Evolutionary conservation across 2,888 invertebrate genomes (phyloP).

Genomic region (Loripinus fragilis): DNA sequence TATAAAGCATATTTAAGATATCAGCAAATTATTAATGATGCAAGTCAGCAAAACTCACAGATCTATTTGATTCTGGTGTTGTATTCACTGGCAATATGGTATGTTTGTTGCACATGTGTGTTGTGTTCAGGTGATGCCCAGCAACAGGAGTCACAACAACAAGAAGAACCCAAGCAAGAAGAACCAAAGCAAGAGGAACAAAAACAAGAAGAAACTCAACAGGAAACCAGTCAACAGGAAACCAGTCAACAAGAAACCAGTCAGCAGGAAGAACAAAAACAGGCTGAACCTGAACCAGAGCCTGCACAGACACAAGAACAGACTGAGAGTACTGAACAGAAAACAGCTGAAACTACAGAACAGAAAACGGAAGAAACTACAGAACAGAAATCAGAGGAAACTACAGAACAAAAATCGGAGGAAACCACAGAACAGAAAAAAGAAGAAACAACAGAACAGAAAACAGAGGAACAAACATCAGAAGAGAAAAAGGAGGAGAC

Average conservation of each 20-base stretch:
- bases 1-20: too few species aligned
- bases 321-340: conserved; percentile 14
- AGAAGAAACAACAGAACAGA: conserved; percentile 30
- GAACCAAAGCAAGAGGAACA: background rate
- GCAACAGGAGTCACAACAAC: too few species aligned
- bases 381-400: conserved; percentile 30
- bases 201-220: background rate
- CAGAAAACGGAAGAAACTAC: conserved; percentile 26
- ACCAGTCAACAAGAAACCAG: background rate
- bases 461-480: conserved; percentile 9
- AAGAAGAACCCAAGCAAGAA: background rate
- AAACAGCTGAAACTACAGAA: background rate
- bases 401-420: conserved; percentile 7
- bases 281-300: background rate
- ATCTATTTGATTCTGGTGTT: too few species aligned
- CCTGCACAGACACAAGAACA: conserved; percentile 13
- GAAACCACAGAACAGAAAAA: conserved; percentile 18
- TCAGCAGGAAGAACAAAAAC: background rate
- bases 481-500: conserved; percentile 28
- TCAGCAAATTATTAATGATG: too few species aligned
- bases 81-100: too few species aligned
- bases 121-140: background rate
- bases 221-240: background rate
- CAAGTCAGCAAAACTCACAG: too few species aligned
- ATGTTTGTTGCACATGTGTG: background rate